Percentiles rank a stretch among this genome's conserved stretches.
Evolutionary conservation across 2,113 vertebrate genomes (phyloP).

Genomic region (Malurus alboscapulatus): DNA sequence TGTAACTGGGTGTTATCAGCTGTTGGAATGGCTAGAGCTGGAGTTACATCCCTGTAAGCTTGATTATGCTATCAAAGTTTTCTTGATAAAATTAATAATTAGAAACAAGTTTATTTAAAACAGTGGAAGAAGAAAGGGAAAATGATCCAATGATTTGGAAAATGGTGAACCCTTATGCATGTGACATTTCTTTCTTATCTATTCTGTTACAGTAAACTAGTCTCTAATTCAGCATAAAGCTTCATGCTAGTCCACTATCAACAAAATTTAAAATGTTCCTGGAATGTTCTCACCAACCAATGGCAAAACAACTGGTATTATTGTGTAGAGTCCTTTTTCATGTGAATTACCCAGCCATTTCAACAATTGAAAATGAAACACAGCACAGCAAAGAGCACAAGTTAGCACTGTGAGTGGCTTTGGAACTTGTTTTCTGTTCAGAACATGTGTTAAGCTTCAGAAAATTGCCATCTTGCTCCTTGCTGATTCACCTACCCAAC

Average conservation of each 20-base stretch:
- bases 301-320: neutral
- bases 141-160: neutral
- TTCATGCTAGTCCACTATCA: neutral
- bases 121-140: neutral
- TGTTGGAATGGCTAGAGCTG: neutral
- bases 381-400: neutral
- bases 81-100: neutral
- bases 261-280: neutral
- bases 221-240: neutral
- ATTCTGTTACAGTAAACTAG: neutral
- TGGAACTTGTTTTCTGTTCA: neutral
- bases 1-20: neutral
- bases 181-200: neutral
- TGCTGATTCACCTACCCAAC: neutral
- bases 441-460: neutral
- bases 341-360: neutral
- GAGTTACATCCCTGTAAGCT: neutral
- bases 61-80: neutral
- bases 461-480: neutral
- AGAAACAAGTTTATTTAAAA: neutral
- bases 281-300: neutral
- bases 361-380: neutral
- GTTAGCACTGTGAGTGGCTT: neutral
- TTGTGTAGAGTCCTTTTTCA: neutral
- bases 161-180: neutral